Conservation (phyloP, 1,140 invertebrate genomes). For the Bombus cullumanus region DNA sequence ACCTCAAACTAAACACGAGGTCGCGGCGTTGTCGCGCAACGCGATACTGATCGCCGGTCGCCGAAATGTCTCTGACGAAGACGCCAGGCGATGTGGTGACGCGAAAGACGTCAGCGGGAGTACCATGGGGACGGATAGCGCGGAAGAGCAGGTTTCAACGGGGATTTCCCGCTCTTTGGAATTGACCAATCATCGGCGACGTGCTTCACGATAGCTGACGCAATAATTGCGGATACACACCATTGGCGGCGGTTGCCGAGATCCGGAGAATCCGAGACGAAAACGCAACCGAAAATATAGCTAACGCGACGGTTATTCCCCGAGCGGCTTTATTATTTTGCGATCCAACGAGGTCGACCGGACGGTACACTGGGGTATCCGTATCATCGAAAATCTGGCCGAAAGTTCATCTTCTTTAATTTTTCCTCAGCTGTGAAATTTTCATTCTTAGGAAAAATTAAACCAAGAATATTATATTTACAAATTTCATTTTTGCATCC, state of each 20-base stretch:
- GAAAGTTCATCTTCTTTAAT: neutral
- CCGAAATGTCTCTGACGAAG: conserved; percentile 40
- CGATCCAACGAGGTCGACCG: too few relatives aligned
- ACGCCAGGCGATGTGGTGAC: conserved; percentile 34
- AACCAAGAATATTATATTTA: neutral
- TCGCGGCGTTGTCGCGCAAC: conserved; percentile 23
- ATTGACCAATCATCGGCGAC: conserved; percentile 63
- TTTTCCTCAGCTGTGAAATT: neutral
- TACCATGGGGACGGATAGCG: conserved; percentile 33
- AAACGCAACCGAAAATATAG: neutral
- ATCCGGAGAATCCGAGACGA: neutral
- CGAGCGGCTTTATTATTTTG: neutral
- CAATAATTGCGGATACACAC: conserved; percentile 54
- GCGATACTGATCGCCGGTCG: conserved; percentile 50
- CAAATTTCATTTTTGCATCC: neutral
- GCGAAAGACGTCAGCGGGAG: conserved; percentile 39
- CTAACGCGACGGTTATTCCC: conserved; percentile 9
- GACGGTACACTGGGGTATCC: neutral
- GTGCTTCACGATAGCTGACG: conserved; percentile 55
- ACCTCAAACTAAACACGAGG: neutral
- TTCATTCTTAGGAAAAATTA: neutral
- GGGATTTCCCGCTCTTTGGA: conserved; percentile 73
- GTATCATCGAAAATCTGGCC: too few relatives aligned
- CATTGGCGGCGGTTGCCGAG: conserved; percentile 55
- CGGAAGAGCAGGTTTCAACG: conserved; percentile 66